Conservation (phyloP, 2,888 invertebrate species). For the Lamellibrachia satsuma region DNA sequence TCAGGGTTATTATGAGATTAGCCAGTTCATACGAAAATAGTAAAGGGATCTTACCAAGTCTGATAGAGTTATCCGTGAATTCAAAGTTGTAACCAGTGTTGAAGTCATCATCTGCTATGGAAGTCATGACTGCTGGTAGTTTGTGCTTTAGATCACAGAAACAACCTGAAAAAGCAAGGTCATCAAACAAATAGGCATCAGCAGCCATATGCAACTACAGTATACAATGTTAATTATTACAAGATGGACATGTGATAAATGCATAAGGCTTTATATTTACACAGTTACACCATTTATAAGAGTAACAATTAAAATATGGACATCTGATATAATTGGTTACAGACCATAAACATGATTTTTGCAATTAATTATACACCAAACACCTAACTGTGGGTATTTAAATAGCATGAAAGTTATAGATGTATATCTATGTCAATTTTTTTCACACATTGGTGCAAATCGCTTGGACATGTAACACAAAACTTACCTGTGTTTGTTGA, state of each 20-base stretch:
- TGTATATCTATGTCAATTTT: too few species aligned
- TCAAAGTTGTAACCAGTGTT: slow-evolving; percentile 51
- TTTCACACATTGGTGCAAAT: too few species aligned
- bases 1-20: not conserved
- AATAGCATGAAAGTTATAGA: too few species aligned
- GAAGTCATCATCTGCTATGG: not conserved
- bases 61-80: slow-evolving; percentile 77
- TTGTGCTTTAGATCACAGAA: not conserved
- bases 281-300: not conserved
- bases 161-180: not conserved
- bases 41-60: slow-evolving; percentile 66
- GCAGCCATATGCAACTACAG: not conserved
- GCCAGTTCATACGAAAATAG: not conserved
- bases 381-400: not conserved
- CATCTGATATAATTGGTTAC: too few species aligned
- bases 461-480: too few species aligned
- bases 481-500: too few species aligned
- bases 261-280: not conserved
- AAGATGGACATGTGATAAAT: not conserved
- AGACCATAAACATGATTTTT: too few species aligned
- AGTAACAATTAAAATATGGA: not conserved
- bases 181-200: not conserved
- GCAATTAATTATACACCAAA: too few species aligned
- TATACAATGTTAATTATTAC: not conserved
- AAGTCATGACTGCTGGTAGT: not conserved